Percentiles rank a stretch among this genome's conserved stretches.
These are phyloP conservation scores for Macaria notata DNA, from an alignment of 2,888 invertebrate genomes.

Conservation along the genomic window DNA sequence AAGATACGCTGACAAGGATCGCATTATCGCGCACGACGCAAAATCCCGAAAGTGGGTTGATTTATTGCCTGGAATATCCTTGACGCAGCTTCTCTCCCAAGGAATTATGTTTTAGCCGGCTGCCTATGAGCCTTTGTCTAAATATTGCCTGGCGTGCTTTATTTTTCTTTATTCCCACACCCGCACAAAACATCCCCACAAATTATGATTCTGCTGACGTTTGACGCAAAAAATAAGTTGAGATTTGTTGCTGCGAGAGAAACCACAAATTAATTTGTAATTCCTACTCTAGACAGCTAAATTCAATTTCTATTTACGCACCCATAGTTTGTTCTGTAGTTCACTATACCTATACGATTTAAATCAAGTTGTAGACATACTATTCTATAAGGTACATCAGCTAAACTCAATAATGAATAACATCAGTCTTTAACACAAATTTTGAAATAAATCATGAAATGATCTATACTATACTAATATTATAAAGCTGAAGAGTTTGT, in stretches of 20 bases:
- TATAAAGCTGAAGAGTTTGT: too few species aligned
- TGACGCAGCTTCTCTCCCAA: constrained; percentile 44
- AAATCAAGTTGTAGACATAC: too few species aligned
- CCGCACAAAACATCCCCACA: constrained; percentile 25
- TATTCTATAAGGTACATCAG: too few species aligned
- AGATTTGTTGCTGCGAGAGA: constrained; percentile 18
- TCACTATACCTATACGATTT: too few species aligned
- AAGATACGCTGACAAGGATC: constrained; percentile 66
- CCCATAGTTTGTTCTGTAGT: too few species aligned
- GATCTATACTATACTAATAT: too few species aligned
- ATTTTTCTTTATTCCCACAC: constrained; percentile 28
- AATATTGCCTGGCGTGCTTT: constrained; percentile 29
- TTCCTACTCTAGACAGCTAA: background rate
- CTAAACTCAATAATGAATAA: too few species aligned
- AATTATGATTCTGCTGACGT: constrained; percentile 23
- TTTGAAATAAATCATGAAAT: too few species aligned
- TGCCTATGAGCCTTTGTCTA: constrained; percentile 34
- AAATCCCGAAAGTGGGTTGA: constrained; percentile 62
- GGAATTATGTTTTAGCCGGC: constrained; percentile 50
- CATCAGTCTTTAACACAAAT: too few species aligned
- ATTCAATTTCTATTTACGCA: too few species aligned
- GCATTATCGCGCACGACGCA: constrained; percentile 58
- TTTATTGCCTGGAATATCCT: constrained; percentile 62
- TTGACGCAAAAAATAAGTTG: constrained; percentile 25
- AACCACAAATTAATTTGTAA: constrained; percentile 22